Evolutionary conservation across 2,888 invertebrate genomes (phyloP).

Genomic region (Drosophila peninsularis): DNA sequence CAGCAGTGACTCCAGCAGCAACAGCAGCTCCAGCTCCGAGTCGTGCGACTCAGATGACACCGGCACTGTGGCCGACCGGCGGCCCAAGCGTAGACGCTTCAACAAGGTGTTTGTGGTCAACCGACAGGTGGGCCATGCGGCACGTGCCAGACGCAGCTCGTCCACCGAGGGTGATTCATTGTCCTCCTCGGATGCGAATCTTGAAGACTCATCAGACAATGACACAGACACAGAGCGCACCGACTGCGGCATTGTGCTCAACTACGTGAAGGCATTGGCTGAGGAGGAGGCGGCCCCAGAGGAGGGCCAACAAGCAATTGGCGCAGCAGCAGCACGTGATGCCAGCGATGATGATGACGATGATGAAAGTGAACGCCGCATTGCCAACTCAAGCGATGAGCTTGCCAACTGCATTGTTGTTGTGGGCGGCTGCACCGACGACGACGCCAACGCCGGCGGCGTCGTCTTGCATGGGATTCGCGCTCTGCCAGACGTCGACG

Average conservation of each 20-base stretch:
- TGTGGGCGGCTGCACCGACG: slow-evolving; percentile 79
- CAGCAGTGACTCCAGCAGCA: slow-evolving; percentile 80
- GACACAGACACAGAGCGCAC: slow-evolving; percentile 86
- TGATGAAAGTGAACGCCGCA: slow-evolving; percentile 77
- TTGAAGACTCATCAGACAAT: slow-evolving; percentile 88
- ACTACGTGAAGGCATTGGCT: slow-evolving; percentile 80
- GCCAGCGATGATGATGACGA: slow-evolving; percentile 52
- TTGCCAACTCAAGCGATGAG: slow-evolving; percentile 75
- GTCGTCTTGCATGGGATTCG: slow-evolving; percentile 80
- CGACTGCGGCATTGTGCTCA: slow-evolving; percentile 85
- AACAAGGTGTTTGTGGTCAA: slow-evolving; percentile 90
- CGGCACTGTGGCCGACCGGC: slow-evolving; percentile 86
- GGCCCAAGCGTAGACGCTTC: slow-evolving; percentile 86
- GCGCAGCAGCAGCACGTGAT: slow-evolving; percentile 49
- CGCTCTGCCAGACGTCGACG: slow-evolving; percentile 56
- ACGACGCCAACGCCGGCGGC: slow-evolving; percentile 65
- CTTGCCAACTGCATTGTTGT: slow-evolving; percentile 82
- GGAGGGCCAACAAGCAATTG: slow-evolving; percentile 1
- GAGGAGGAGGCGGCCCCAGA: slow-evolving; percentile 39
- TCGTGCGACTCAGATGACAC: slow-evolving; percentile 86
- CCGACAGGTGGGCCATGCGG: slow-evolving; percentile 81
- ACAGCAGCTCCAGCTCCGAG: slow-evolving; percentile 83
- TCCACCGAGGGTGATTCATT: slow-evolving; percentile 87
- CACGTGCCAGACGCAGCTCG: slow-evolving; percentile 83
- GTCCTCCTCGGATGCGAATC: slow-evolving; percentile 86